These are phyloP conservation scores for Magallana nippona DNA, from an alignment of 2,888 invertebrate species.

Conservation along the genomic window DNA sequence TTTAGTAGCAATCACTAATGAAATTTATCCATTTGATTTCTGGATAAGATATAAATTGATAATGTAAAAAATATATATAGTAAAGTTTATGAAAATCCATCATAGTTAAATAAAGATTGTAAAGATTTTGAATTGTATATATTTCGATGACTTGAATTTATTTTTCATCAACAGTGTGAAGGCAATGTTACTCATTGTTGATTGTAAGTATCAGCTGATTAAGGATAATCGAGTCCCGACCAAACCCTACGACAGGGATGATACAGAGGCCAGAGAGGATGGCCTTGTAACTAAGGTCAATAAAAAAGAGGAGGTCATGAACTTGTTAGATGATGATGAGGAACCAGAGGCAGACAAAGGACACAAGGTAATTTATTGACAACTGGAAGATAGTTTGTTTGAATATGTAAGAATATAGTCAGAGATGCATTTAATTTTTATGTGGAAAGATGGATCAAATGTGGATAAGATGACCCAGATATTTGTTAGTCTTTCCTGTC, in stretches of 20 bases:
- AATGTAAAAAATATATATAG: no score
- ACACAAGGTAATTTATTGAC: slow-evolving; percentile 25
- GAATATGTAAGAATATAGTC: not conserved
- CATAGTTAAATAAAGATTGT: no score
- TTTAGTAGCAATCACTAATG: not conserved
- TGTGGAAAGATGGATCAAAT: no score
- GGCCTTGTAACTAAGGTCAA: slow-evolving; percentile 22
- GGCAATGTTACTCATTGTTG: slow-evolving; percentile 80
- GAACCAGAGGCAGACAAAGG: slow-evolving; percentile 30
- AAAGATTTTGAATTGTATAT: no score
- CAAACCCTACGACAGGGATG: not conserved
- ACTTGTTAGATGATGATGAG: slow-evolving; percentile 41
- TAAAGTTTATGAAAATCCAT: no score
- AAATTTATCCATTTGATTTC: no score
- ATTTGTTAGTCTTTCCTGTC: not conserved
- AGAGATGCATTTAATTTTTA: not conserved
- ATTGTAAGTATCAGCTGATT: slow-evolving; percentile 79
- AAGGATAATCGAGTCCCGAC: slow-evolving; percentile 22
- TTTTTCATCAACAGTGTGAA: slow-evolving; percentile 73
- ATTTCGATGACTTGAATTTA: not conserved
- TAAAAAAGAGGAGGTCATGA: slow-evolving; percentile 40
- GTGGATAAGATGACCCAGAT: not conserved
- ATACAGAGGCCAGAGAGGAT: slow-evolving; percentile 43
- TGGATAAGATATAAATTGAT: no score
- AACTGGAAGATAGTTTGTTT: not conserved